A percentile compares a stretch with the other conserved stretches of the same genome.
phyloP scores from a whole-genome alignment of 37 sponge, comb jelly and placozoan species.

The Diacarnus erythraeanus region DNA sequence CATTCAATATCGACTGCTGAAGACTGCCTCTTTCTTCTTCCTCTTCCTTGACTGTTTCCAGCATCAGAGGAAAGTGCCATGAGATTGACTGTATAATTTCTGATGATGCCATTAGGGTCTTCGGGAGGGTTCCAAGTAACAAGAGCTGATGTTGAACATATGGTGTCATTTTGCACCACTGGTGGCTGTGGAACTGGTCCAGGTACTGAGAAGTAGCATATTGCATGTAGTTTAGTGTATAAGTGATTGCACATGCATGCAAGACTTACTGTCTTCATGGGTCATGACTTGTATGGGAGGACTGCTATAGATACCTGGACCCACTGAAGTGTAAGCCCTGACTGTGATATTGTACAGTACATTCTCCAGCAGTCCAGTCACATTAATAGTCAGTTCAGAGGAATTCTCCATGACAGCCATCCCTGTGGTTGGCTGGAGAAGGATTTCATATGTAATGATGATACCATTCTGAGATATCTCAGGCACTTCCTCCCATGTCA shows the following conservation, averaged over 20 bases:
- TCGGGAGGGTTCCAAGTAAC: conserved; percentile 17
- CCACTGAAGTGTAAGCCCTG: conserved; percentile 26
- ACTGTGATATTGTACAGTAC: conserved; percentile 30
- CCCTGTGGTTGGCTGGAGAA: background rate
- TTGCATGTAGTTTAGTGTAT: no score
- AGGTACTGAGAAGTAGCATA: conserved; percentile 9
- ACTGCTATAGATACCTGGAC: conserved; percentile 27
- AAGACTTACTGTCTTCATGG: conserved; percentile 22
- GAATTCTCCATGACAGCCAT: background rate
- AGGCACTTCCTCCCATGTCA: conserved; percentile 19
- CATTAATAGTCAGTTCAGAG: background rate
- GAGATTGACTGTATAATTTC: conserved; percentile 13
- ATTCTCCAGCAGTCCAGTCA: conserved; percentile 12
- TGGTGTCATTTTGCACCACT: background rate
- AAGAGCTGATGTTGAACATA: background rate
- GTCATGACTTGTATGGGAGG: conserved; percentile 10
- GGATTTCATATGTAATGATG: conserved; percentile 19
- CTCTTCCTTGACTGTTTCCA: background rate
- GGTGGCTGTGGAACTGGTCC: conserved; percentile 14
- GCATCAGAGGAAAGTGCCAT: conserved; percentile 7
- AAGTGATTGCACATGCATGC: no score
- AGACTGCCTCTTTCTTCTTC: conserved; percentile 22
- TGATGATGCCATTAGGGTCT: conserved; percentile 33
- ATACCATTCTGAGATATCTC: conserved; percentile 10
- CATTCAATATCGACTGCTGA: background rate